Evolutionary conservation across 64 coral and sea anemone genomes (phyloP).

Genomic region (Pocillopora damicornis): DNA sequence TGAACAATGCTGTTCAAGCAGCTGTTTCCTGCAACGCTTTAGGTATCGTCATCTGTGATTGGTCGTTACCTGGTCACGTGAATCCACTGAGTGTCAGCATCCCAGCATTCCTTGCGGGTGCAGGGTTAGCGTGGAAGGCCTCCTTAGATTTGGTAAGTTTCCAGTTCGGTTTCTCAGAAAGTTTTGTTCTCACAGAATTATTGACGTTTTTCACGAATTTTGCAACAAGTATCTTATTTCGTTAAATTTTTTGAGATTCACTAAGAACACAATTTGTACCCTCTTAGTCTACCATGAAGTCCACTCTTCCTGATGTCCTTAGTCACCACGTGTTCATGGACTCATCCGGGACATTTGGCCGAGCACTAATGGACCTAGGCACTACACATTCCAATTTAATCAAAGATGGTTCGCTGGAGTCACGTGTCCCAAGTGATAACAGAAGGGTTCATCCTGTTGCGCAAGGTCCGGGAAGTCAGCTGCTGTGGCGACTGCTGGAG

Average conservation of each 20-base stretch:
- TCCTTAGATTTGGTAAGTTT: conserved; percentile 71
- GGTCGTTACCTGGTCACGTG: conserved; percentile 87
- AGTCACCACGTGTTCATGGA: conserved; percentile 79
- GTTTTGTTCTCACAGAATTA: too few relatives aligned
- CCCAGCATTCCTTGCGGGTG: conserved; percentile 75
- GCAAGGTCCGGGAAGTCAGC: conserved; percentile 46
- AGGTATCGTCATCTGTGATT: conserved; percentile 91
- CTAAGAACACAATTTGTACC: neutral
- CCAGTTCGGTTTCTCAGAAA: neutral
- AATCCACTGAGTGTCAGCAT: conserved; percentile 84
- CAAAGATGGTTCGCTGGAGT: neutral
- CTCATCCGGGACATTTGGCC: conserved; percentile 63
- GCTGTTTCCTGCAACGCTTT: conserved; percentile 74
- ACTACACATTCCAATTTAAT: conserved; percentile 43
- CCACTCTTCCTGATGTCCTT: conserved; percentile 57
- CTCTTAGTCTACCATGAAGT: conserved; percentile 51
- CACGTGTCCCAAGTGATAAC: neutral
- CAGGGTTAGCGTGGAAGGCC: conserved; percentile 86
- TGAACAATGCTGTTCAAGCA: conserved; percentile 81
- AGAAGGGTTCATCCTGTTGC: conserved; percentile 68
- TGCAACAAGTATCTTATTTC: neutral
- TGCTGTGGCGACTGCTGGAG: conserved; percentile 67
- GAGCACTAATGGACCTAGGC: conserved; percentile 68
- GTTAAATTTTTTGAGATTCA: neutral
- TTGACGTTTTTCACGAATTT: too few relatives aligned